phyloP scores from a whole-genome alignment of 2,797 vertebrate genomes.

The Carduelis carduelis region DNA sequence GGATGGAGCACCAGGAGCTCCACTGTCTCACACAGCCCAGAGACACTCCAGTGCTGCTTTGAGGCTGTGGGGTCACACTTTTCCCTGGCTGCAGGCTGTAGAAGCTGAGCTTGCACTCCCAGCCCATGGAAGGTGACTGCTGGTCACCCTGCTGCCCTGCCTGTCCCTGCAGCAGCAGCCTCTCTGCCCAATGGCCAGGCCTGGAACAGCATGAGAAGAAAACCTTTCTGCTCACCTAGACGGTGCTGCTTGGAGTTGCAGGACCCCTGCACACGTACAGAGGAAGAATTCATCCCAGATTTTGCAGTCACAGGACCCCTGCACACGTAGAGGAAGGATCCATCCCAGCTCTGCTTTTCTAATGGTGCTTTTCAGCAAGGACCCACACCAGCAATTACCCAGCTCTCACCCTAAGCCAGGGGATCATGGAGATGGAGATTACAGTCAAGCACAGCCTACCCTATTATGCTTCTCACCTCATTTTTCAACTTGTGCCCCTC shows the following conservation, averaged over 20 bases:
- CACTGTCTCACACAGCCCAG: not conserved
- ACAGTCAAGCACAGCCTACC: not conserved
- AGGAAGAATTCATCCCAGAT: not conserved
- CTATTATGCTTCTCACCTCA: not conserved
- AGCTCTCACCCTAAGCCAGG: not conserved
- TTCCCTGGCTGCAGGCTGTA: not conserved
- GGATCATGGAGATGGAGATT: not conserved
- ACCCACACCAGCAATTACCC: not conserved
- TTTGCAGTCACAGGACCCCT: not conserved
- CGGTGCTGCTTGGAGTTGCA: not conserved
- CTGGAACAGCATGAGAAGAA: not conserved
- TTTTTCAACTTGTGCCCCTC: slow-evolving; percentile 9
- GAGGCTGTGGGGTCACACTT: not conserved
- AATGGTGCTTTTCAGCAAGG: not conserved
- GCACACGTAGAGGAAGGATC: rapidly evolving
- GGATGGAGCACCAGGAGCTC: not conserved
- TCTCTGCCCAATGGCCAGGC: not conserved
- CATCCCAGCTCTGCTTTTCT: not conserved
- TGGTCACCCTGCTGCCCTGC: not conserved
- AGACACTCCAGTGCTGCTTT: not conserved
- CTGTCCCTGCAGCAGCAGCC: not conserved
- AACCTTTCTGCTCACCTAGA: not conserved
- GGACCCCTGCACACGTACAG: rapidly evolving
- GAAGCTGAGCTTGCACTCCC: not conserved
- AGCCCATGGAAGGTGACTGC: rapidly evolving